phyloP scores from a whole-genome alignment of 2,797 vertebrate genomes.

The Chaunax sp. region DNA sequence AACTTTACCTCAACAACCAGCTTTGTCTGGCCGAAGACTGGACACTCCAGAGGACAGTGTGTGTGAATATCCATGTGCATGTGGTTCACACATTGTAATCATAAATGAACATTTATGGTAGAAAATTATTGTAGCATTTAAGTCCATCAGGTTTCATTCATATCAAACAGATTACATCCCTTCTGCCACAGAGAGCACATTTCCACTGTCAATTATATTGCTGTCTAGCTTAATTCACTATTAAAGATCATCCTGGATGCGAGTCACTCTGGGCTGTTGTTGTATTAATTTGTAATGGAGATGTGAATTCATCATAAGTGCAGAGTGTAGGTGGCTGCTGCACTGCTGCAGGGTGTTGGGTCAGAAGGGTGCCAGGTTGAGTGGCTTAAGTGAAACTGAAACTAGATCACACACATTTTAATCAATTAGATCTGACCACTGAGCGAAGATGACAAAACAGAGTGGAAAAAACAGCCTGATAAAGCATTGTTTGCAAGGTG shows the following conservation, averaged over 20 bases:
- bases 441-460: neutral
- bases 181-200: neutral
- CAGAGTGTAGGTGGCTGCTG: conserved; percentile 16
- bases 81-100: neutral
- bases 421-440: neutral
- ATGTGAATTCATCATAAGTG: conserved; percentile 37
- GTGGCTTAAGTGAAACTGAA: conserved; percentile 13
- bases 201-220: conserved; percentile 17
- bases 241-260: conserved; percentile 15
- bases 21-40: conserved; percentile 51
- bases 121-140: neutral
- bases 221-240: conserved; percentile 29
- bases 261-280: conserved; percentile 9
- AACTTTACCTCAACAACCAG: conserved; percentile 66
- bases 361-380: conserved; percentile 9
- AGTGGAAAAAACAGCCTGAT: neutral
- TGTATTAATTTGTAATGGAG: conserved; percentile 36
- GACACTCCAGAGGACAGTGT: conserved; percentile 5
- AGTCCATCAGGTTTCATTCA: conserved; percentile 6
- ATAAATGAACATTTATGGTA: conserved; percentile 4
- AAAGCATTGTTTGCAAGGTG: neutral
- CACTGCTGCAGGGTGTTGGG: conserved; percentile 4
- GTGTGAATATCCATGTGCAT: neutral
- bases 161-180: conserved; percentile 1
- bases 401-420: too few species aligned